These are phyloP conservation scores for Drosophila nigromelanica DNA, from an alignment of 1,140 invertebrate species.

Conservation along the genomic window DNA sequence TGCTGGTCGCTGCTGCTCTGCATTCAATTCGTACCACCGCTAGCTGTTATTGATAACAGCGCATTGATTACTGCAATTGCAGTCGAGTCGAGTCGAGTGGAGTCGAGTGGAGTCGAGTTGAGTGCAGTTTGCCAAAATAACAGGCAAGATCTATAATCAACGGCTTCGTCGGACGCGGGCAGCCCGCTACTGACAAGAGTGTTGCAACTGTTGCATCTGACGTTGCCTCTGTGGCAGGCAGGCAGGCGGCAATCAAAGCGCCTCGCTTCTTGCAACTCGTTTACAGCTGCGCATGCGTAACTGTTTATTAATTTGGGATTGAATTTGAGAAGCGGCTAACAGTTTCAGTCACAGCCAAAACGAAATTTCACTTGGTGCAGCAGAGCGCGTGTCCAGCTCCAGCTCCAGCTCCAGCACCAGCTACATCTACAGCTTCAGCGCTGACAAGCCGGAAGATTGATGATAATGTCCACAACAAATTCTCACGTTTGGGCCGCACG, in stretches of 20 bases:
- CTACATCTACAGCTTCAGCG: constrained; percentile 2
- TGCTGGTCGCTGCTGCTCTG: constrained; percentile 10
- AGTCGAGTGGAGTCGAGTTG: neutral
- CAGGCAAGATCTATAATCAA: constrained; percentile 49
- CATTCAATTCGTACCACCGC: constrained; percentile 50
- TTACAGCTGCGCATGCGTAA: constrained; percentile 69
- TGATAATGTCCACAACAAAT: constrained; percentile 41
- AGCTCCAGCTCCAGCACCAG: neutral
- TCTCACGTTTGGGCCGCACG: constrained; percentile 44
- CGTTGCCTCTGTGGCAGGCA: constrained; percentile 10
- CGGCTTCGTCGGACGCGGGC: constrained; percentile 4
- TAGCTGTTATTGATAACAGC: constrained; percentile 60
- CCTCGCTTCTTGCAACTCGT: constrained; percentile 47
- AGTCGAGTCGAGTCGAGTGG: neutral
- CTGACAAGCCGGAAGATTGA: constrained; percentile 43
- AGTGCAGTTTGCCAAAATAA: constrained; percentile 40
- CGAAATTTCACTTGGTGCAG: constrained; percentile 34
- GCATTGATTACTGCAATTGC: constrained; percentile 58
- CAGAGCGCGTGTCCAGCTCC: constrained; percentile 8
- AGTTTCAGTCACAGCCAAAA: constrained; percentile 15
- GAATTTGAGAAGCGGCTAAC: constrained; percentile 30
- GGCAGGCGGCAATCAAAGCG: constrained; percentile 11
- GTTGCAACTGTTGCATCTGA: neutral
- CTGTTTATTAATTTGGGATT: constrained; percentile 74
- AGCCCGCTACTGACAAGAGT: constrained; percentile 2